phyloP scores from a whole-genome alignment of 2,888 invertebrate genomes.

The Eristalis arbustorum region DNA sequence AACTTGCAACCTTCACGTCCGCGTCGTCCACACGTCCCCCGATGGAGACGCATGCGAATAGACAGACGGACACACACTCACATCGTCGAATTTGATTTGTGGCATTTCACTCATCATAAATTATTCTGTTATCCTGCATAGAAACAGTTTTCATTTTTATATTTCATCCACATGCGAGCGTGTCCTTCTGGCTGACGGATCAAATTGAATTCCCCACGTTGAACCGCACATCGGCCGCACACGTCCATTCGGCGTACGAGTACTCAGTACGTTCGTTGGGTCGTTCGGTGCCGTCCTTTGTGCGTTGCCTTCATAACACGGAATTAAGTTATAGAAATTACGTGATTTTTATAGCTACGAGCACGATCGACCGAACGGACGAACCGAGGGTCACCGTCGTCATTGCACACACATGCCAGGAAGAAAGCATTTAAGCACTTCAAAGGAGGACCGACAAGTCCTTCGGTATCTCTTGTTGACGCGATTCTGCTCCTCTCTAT shows the following conservation, averaged over 20 bases:
- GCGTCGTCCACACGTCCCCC: neutral
- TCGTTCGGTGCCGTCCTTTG: neutral
- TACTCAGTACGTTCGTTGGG: neutral
- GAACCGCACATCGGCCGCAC: slow-evolving; percentile 18
- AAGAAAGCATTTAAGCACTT: slow-evolving; percentile 66
- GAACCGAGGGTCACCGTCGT: slow-evolving; percentile 37
- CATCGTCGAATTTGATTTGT: slow-evolving; percentile 47
- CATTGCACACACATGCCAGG: slow-evolving; percentile 43
- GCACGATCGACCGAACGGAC: slow-evolving; percentile 19
- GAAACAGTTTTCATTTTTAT: slow-evolving; percentile 28
- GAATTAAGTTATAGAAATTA: slow-evolving; percentile 70
- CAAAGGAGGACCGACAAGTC: slow-evolving; percentile 51
- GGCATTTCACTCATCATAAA: slow-evolving; percentile 58
- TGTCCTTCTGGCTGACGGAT: slow-evolving; percentile 32
- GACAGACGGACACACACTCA: neutral
- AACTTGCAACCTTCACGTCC: neutral
- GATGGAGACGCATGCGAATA: neutral
- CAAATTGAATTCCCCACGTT: slow-evolving; percentile 56
- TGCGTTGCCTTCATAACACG: slow-evolving; percentile 43
- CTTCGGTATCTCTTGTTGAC: slow-evolving; percentile 48
- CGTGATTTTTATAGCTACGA: slow-evolving; percentile 67
- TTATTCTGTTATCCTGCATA: slow-evolving; percentile 41
- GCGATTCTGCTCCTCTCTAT: slow-evolving; percentile 15
- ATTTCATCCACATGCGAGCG: slow-evolving; percentile 21
- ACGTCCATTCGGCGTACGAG: slow-evolving; percentile 4